phyloP scores from a whole-genome alignment of 2,888 invertebrate species.

The Cheiracanthium punctorium region DNA sequence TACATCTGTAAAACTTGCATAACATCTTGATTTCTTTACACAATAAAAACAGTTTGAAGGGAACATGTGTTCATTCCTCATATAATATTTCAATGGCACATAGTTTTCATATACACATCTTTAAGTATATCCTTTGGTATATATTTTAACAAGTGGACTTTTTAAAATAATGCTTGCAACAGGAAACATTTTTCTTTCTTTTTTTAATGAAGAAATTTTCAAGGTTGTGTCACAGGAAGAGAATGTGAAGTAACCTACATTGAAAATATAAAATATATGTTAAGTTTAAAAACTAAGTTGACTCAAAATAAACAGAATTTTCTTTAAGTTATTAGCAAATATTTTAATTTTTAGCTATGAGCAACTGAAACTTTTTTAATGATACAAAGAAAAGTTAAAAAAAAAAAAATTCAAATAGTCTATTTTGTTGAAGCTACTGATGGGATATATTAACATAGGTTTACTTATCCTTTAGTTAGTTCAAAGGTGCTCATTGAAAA shows the following conservation, averaged over 20 bases:
- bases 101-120: slow-evolving; percentile 21
- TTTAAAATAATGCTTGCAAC: slow-evolving; percentile 21
- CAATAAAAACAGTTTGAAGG: slow-evolving; percentile 18
- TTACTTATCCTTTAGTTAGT: too few species aligned
- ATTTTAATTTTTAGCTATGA: too few species aligned
- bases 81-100: slow-evolving; percentile 32
- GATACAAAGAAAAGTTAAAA: too few species aligned
- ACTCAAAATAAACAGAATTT: too few species aligned
- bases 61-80: slow-evolving; percentile 1
- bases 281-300: neutral
- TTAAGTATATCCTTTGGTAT: slow-evolving; percentile 67
- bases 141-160: slow-evolving; percentile 19
- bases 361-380: too few species aligned
- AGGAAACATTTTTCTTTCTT: too few species aligned
- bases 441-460: too few species aligned
- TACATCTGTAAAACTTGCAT: slow-evolving; percentile 5
- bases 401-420: too few species aligned
- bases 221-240: slow-evolving; percentile 56
- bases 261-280: neutral
- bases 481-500: too few species aligned
- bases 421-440: too few species aligned
- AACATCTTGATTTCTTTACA: neutral
- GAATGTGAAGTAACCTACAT: slow-evolving; percentile 39
- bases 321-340: too few species aligned
- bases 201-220: slow-evolving; percentile 24